Percentiles rank a stretch among this genome's conserved stretches.
Conservation (phyloP, 2,888 invertebrate species). For the Xanthia togata region DNA sequence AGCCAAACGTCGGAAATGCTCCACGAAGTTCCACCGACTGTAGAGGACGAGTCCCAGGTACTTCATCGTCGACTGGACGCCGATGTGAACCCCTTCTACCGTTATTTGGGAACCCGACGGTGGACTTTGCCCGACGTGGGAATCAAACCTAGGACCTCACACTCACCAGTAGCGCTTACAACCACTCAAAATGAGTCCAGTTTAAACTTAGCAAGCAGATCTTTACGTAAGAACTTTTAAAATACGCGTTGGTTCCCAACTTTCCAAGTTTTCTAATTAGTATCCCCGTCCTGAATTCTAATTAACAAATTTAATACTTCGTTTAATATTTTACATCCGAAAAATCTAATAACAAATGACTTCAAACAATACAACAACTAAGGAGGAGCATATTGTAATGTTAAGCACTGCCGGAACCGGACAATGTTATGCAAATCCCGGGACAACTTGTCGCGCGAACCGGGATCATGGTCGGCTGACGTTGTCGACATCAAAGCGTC, state of each 20-base stretch:
- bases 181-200: not conserved
- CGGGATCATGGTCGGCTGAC: slow-evolving; percentile 47
- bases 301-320: not conserved
- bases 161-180: not conserved
- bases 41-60: too few species aligned
- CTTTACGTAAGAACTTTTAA: not conserved
- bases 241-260: not conserved
- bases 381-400: slow-evolving; percentile 53
- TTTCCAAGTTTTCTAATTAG: not conserved
- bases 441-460: slow-evolving; percentile 69
- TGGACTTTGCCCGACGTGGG: too few species aligned
- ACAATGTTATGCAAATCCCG: slow-evolving; percentile 72
- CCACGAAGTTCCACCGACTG: too few species aligned
- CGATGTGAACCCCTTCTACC: too few species aligned
- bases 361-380: slow-evolving; percentile 39
- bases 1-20: too few species aligned
- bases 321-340: not conserved
- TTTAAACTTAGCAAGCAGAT: not conserved
- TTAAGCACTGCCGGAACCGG: slow-evolving; percentile 41
- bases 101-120: too few species aligned
- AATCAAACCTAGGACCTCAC: too few species aligned
- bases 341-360: slow-evolving; percentile 17
- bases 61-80: too few species aligned
- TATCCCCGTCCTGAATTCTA: not conserved
- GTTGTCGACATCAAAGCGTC: slow-evolving; percentile 39